A percentile compares a stretch with the other conserved stretches of the same genome.
Evolutionary conservation across 2,113 vertebrate species (phyloP).

Genomic region (Neodon shergylaensis): DNA sequence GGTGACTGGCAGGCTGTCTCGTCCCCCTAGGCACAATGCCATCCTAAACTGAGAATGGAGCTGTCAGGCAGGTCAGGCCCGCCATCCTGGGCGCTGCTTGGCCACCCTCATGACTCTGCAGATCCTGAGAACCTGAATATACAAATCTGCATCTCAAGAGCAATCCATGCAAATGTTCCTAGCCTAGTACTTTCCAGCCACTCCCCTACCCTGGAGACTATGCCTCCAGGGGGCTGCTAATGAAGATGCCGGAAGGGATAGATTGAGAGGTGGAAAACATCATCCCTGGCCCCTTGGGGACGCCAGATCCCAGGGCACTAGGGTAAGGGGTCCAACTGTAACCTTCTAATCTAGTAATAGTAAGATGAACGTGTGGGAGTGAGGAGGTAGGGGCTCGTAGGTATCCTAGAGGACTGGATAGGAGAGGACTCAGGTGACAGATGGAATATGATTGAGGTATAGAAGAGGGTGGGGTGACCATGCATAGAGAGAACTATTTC

Average conservation of each 20-base stretch:
- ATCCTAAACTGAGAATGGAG: not conserved
- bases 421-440: not conserved
- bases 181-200: constrained; percentile 1
- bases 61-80: constrained; percentile 19
- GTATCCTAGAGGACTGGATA: not conserved
- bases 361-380: not conserved
- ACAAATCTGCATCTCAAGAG: constrained; percentile 24
- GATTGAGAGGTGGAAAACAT: not conserved
- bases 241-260: not conserved
- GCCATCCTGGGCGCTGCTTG: constrained; percentile 17
- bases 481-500: not conserved
- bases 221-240: constrained; percentile 12
- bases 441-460: not conserved
- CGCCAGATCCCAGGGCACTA: not conserved
- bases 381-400: not conserved
- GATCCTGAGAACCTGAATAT: not conserved
- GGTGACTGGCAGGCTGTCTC: constrained; percentile 16
- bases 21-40: not conserved
- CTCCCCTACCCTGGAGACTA: not conserved
- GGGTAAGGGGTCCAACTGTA: not conserved
- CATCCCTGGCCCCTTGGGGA: not conserved
- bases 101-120: constrained; percentile 26
- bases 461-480: not conserved
- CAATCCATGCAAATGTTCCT: not conserved
- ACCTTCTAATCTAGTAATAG: not conserved